A percentile compares a stretch with the other conserved stretches of the same genome.
Conservation (phyloP, 2,797 vertebrate species). For the Halcyon chelicuti region DNA sequence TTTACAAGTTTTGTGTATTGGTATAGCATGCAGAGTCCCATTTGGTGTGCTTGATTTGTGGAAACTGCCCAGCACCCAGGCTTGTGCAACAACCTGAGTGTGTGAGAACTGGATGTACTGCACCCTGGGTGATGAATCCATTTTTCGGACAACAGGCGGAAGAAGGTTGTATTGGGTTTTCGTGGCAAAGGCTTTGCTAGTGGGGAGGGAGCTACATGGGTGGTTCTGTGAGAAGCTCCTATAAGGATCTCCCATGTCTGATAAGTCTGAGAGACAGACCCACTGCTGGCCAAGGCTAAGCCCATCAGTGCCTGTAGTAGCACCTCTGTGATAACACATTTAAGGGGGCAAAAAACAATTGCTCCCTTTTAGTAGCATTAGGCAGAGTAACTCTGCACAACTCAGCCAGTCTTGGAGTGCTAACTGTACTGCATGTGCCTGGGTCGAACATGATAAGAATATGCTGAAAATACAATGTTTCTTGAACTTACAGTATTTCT, state of each 20-base stretch:
- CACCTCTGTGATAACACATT: fast-evolving
- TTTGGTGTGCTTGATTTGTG: no score
- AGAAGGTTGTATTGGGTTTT: not conserved
- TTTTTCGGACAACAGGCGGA: not conserved
- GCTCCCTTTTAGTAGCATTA: not conserved
- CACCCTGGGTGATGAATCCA: no score
- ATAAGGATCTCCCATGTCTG: not conserved
- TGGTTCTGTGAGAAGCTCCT: not conserved
- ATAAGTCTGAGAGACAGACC: fast-evolving
- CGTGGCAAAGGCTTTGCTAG: not conserved
- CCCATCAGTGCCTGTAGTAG: fast-evolving
- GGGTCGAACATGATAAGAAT: not conserved
- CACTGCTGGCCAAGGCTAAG: fast-evolving
- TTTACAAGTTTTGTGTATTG: no score
- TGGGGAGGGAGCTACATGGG: fast-evolving
- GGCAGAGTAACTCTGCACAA: not conserved
- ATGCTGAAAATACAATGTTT: not conserved
- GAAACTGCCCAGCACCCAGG: no score
- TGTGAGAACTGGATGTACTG: no score
- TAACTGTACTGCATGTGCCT: not conserved
- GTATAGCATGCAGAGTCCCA: no score
- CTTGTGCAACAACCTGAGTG: no score
- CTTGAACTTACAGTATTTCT: not conserved
- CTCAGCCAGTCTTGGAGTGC: not conserved
- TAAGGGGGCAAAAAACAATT: not conserved